These are phyloP conservation scores for Macropus fuliginosus DNA, from an alignment of 2,797 vertebrate genomes.

Conservation along the genomic window DNA sequence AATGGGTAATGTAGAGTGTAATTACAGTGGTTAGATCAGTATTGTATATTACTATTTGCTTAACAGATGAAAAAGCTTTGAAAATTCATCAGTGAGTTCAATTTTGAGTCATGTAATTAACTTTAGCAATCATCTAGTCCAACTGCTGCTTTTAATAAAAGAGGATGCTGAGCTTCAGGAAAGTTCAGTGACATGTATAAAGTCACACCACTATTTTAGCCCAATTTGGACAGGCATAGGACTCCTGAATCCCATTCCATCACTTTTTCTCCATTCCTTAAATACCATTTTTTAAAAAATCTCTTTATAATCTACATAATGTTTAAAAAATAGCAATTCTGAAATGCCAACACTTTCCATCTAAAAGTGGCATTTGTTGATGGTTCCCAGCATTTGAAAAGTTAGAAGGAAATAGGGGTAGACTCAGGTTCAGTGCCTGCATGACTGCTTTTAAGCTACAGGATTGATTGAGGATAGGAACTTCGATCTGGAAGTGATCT, in stretches of 20 bases:
- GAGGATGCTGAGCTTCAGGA: background rate
- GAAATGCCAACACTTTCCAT: background rate
- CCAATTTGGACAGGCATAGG: background rate
- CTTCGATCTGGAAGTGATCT: background rate
- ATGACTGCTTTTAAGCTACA: background rate
- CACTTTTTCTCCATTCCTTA: background rate
- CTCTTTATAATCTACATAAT: background rate
- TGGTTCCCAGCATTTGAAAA: background rate
- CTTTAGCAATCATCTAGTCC: background rate
- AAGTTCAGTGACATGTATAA: background rate
- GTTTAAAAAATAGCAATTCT: background rate
- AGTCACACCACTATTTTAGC: background rate
- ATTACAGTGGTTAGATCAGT: background rate
- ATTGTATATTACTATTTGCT: background rate
- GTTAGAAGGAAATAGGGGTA: background rate
- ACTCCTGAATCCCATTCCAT: background rate
- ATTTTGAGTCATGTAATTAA: background rate
- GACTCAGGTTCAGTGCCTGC: background rate
- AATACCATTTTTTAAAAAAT: background rate
- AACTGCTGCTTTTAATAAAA: background rate
- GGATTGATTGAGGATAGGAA: background rate
- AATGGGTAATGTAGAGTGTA: background rate
- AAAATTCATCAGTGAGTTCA: slow-evolving; percentile 6
- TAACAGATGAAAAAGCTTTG: background rate
- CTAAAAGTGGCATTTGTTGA: background rate